phyloP scores from a whole-genome alignment of 2,113 vertebrate species.

The Apeltes quadracus region DNA sequence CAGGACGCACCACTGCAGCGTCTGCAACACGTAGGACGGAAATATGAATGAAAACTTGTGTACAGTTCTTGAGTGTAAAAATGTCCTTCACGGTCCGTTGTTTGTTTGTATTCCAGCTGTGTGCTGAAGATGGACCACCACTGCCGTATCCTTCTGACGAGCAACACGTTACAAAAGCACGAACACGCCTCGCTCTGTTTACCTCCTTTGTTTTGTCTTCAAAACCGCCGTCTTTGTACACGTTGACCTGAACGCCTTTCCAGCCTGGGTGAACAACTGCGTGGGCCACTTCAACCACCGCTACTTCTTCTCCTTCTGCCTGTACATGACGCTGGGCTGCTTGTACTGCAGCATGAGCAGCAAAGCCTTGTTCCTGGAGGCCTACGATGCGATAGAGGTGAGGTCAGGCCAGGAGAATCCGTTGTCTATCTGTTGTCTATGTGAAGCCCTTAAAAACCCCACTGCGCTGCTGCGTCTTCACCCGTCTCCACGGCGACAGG shows the following conservation, averaged over 20 bases:
- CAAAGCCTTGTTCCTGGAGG: constrained; percentile 89
- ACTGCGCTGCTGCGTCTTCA: background rate
- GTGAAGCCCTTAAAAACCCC: background rate
- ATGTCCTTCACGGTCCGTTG: background rate
- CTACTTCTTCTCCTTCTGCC: constrained; percentile 98
- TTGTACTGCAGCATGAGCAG: constrained; percentile 94
- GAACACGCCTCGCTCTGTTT: background rate
- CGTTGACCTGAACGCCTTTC: constrained; percentile 54
- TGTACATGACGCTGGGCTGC: constrained; percentile 97
- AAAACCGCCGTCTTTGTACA: background rate
- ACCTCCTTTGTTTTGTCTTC: background rate
- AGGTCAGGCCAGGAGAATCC: constrained; percentile 47
- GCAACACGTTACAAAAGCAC: background rate
- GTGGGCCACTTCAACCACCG: constrained; percentile 98
- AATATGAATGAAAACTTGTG: background rate
- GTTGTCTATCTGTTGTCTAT: too few relatives aligned
- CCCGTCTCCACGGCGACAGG: too few relatives aligned
- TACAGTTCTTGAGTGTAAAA: background rate
- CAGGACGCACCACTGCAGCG: constrained; percentile 97
- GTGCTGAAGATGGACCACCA: constrained; percentile 99
- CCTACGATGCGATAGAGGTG: constrained; percentile 92
- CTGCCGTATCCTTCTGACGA: constrained; percentile 94
- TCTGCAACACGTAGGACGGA: constrained; percentile 89
- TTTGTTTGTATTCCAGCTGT: constrained; percentile 81
- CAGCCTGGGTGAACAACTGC: constrained; percentile 99